Percentiles rank a stretch among this genome's conserved stretches.
Evolutionary conservation across 2,797 vertebrate species (phyloP).

Genomic region (Chloroceryle amazona): DNA sequence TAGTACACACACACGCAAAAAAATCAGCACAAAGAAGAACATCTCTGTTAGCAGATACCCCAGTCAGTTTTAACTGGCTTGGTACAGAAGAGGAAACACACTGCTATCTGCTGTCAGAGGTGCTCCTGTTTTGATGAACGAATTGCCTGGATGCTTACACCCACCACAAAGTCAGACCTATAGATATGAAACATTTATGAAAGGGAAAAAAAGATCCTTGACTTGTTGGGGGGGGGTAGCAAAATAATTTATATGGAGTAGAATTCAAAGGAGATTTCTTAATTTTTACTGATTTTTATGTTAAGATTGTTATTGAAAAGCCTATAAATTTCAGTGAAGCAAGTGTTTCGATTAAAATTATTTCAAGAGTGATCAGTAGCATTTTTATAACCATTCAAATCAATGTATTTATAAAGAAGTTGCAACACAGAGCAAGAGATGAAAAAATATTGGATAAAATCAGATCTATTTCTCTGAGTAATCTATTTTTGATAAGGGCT

Average conservation of each 20-base stretch:
- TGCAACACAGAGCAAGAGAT: not conserved
- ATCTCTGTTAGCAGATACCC: not conserved
- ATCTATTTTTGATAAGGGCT: not conserved
- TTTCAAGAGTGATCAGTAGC: not conserved
- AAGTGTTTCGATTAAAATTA: not conserved
- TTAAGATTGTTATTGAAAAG: not conserved
- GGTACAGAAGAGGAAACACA: not conserved
- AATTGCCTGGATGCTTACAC: not conserved
- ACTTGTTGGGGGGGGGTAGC: not conserved
- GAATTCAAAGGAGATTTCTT: not conserved
- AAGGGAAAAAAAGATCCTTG: not conserved
- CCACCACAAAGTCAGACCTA: not conserved
- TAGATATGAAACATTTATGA: not conserved
- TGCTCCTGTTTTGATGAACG: not conserved
- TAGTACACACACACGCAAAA: not conserved
- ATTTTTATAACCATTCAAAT: not conserved
- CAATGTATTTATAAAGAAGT: not conserved
- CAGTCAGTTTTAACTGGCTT: not conserved
- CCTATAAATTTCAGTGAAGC: not conserved
- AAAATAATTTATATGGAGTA: not conserved
- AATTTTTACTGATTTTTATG: not conserved
- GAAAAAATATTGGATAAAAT: not conserved
- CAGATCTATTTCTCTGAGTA: not conserved
- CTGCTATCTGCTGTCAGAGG: not conserved
- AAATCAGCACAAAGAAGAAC: conserved; percentile 24